Conservation (phyloP, 2,888 invertebrate species). For the Plagiodera versicolora region DNA sequence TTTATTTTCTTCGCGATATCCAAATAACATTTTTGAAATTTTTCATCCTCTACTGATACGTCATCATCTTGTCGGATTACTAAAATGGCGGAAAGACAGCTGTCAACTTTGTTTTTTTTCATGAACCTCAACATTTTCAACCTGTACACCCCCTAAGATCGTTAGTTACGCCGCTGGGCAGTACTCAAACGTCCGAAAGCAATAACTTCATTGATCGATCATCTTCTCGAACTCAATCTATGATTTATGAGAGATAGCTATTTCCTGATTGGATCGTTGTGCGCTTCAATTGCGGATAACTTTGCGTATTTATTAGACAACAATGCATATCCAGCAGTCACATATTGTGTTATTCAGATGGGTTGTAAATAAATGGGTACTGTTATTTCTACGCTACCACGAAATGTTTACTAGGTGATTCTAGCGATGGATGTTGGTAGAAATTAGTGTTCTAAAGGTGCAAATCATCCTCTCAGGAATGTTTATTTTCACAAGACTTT, state of each 20-base stretch:
- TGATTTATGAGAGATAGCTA: background rate
- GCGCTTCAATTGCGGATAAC: background rate
- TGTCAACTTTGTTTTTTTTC: too few relatives aligned
- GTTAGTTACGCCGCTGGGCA: background rate
- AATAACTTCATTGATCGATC: background rate
- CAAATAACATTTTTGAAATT: too few relatives aligned
- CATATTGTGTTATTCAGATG: conserved; percentile 1
- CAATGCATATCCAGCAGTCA: background rate
- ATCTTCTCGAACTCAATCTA: background rate
- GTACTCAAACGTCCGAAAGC: background rate
- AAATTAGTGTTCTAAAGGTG: too few relatives aligned
- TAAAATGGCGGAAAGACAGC: too few relatives aligned
- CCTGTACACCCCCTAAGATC: too few relatives aligned
- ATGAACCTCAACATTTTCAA: too few relatives aligned
- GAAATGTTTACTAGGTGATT: background rate
- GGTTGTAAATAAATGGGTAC: background rate
- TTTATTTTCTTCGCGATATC: too few relatives aligned
- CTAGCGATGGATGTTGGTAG: background rate
- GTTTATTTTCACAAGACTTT: too few relatives aligned
- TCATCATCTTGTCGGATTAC: too few relatives aligned
- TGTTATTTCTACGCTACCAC: background rate
- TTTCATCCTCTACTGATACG: too few relatives aligned
- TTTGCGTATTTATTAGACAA: background rate
- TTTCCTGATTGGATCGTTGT: background rate
- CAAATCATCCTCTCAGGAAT: too few relatives aligned